A percentile compares a stretch with the other conserved stretches of the same genome.
Conservation (phyloP, 2,797 vertebrate genomes). For the Notolabrus celidotus region DNA sequence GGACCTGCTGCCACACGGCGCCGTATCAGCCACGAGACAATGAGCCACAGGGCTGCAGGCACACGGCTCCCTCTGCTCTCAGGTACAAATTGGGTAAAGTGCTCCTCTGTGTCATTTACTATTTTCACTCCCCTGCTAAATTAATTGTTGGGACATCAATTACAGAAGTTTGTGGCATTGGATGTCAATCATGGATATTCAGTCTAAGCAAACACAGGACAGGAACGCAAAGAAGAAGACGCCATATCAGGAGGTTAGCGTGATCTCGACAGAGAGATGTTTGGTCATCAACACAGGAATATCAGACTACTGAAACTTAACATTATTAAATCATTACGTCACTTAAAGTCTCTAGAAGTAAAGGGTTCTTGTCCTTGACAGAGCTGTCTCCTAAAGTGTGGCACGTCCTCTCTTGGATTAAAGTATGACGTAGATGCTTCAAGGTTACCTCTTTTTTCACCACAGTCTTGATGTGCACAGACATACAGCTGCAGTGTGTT, state of each 20-base stretch:
- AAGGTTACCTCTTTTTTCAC: conserved; percentile 15
- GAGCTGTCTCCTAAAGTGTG: not conserved
- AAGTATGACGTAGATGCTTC: not conserved
- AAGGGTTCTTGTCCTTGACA: not conserved
- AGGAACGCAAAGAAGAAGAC: not conserved
- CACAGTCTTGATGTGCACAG: not conserved
- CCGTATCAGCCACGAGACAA: conserved; percentile 34
- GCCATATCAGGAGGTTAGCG: not conserved
- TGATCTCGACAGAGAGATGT: not conserved
- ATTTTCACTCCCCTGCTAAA: conserved; percentile 29
- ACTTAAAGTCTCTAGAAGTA: not conserved
- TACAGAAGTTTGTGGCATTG: not conserved
- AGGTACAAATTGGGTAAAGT: conserved; percentile 35
- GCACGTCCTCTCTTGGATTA: not conserved
- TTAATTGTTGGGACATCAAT: conserved; percentile 17
- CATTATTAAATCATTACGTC: no score
- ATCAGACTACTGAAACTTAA: no score
- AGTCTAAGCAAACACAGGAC: not conserved
- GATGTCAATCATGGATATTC: conserved; percentile 1
- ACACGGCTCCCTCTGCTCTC: conserved; percentile 25
- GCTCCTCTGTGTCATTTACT: conserved; percentile 26
- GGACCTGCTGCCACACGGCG: conserved; percentile 41
- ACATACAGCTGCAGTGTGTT: not conserved
- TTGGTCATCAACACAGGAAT: no score
- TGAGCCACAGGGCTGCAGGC: conserved; percentile 31